Percentiles rank a stretch among this genome's conserved stretches.
These are phyloP conservation scores for Plutella xylostella DNA, from an alignment of 2,888 invertebrate species.

Conservation along the genomic window DNA sequence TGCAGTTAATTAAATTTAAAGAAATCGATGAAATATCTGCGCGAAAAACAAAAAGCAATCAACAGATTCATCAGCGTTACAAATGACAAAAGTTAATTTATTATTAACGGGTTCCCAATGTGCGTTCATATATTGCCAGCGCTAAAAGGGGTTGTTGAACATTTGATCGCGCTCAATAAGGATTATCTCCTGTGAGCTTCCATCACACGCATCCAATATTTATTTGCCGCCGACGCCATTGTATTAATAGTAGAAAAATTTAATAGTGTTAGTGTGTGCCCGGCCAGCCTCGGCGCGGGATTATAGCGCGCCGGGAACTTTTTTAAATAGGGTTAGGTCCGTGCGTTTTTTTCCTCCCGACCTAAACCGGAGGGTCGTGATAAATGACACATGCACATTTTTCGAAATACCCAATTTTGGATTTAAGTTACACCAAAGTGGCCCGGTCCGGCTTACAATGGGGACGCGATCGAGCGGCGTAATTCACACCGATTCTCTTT, in stretches of 20 bases:
- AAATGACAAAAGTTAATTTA: conserved; percentile 4
- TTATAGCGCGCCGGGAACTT: conserved; percentile 51
- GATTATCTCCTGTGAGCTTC: conserved; percentile 41
- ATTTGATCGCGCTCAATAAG: conserved; percentile 48
- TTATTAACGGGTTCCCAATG: conserved; percentile 4
- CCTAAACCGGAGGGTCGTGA: conserved; percentile 50
- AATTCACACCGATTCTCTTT: conserved; percentile 44
- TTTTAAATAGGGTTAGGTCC: conserved; percentile 66
- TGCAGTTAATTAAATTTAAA: no score
- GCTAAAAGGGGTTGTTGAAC: conserved; percentile 19
- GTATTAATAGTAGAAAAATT: conserved; percentile 62
- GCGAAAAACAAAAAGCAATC: no score
- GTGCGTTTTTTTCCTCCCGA: conserved; percentile 42
- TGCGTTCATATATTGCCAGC: neutral
- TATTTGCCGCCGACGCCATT: conserved; percentile 53
- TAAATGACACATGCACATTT: conserved; percentile 72
- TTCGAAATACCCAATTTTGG: conserved; percentile 72
- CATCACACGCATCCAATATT: conserved; percentile 58
- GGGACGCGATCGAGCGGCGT: conserved; percentile 31
- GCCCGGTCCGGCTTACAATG: conserved; percentile 58
- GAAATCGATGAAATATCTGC: no score
- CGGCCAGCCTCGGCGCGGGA: conserved; percentile 47
- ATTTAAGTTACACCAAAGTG: conserved; percentile 72
- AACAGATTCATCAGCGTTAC: no score
- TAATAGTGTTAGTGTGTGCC: conserved; percentile 65